phyloP scores from a whole-genome alignment of 2,797 vertebrate species.

The Cryptoprocta ferox region DNA sequence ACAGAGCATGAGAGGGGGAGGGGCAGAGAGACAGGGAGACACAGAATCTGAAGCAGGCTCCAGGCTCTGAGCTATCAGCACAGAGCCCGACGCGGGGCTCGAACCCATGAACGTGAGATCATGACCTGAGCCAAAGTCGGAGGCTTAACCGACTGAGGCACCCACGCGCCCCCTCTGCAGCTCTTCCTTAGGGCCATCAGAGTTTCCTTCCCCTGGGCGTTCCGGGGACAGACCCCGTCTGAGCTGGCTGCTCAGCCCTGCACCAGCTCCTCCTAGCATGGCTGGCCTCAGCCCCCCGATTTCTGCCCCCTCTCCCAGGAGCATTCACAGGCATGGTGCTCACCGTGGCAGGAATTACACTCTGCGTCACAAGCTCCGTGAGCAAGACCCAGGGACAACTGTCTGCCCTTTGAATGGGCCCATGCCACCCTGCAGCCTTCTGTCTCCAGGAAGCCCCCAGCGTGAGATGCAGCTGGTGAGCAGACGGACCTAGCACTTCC shows the following conservation, averaged over 20 bases:
- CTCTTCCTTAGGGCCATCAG: background rate
- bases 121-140: no score
- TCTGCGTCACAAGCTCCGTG: slow-evolving; percentile 91
- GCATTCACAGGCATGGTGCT: slow-evolving; percentile 93
- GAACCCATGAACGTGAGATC: no score
- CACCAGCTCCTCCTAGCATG: background rate
- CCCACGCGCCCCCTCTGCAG: background rate
- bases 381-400: slow-evolving; percentile 54
- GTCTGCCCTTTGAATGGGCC: slow-evolving; percentile 2
- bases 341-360: slow-evolving; percentile 89
- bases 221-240: background rate
- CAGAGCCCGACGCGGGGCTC: no score
- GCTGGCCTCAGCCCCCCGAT: background rate
- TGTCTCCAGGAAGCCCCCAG: background rate
- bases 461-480: background rate
- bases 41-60: no score
- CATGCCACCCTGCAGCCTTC: background rate
- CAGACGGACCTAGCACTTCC: background rate
- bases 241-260: background rate
- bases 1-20: no score
- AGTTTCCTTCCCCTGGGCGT: background rate
- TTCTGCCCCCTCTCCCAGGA: slow-evolving; percentile 82
- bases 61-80: no score
- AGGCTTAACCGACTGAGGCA: no score
- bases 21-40: no score